Evolutionary conservation across 64 coral and sea anemone species (phyloP), one percentile per base, ranked within the genome.

Genomic region (Dendronephthya gigantea): DNA sequence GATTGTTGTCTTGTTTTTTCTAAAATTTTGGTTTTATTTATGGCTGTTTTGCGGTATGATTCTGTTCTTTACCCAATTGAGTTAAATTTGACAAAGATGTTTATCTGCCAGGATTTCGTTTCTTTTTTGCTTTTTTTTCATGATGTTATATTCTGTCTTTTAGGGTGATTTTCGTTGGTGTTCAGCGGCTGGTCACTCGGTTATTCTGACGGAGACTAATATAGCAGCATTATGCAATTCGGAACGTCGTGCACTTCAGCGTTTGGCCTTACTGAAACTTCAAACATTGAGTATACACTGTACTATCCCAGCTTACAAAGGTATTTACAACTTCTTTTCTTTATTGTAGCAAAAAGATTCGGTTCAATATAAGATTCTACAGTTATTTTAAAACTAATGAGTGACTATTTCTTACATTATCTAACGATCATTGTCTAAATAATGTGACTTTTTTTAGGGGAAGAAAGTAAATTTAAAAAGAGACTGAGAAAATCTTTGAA

Each of bases 131-230:
- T 52, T 52, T 10, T 22, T 52, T 16, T 8, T 52, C 13, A 16
- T 9, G 16, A 58, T 6, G 55, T 62, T 7, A 5, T 19, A 15
- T 7, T n/a, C 25, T 34, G 9, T 79, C 36, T 17, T 79, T 10
- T 19, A 79, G 72, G 72, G 72, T 12, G 31, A 79, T 79, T 79
- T 79, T 19, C 72, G 72, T 79, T 79, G 72, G 72, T 79, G 72
- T 34, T 79, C 72, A 79, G 72, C 72, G 15, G 72, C 19, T 10
- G 72, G 72, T 39, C 30, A 34, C 34, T 36, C 72, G 6, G 72
- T 79, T 39, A 33, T 79, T 36, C 72, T 79, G 6, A 79, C 72
- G 15, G 72, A 79, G 32, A 79, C 72, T 15, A 79, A 79, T 35
- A 35, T 79, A 34, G 34, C 72, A 39, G 36, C 17, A 39, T 79